Evolutionary conservation across 2,797 vertebrate species (phyloP).

Genomic region (Taenioides sp.): DNA sequence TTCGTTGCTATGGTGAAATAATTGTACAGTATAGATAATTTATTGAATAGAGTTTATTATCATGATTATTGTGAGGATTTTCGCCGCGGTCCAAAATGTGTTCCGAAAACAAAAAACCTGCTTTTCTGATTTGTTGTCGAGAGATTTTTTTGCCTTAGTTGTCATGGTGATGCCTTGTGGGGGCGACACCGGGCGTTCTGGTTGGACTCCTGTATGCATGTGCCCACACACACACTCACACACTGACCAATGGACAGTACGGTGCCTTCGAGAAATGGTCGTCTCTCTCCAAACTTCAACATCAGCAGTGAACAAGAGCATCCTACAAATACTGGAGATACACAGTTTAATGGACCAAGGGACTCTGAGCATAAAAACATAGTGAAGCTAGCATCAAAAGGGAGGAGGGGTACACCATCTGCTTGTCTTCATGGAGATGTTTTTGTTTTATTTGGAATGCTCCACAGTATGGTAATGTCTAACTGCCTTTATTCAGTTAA

Average conservation of each 20-base stretch:
- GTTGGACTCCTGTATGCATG: slow-evolving; percentile 71
- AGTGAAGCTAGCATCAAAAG: background rate
- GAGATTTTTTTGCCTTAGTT: slow-evolving; percentile 83
- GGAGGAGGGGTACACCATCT: no score
- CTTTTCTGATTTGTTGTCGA: slow-evolving; percentile 68
- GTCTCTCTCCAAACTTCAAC: slow-evolving; percentile 61
- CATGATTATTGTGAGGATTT: slow-evolving; percentile 61
- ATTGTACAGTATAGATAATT: slow-evolving; percentile 85
- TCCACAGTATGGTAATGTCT: no score
- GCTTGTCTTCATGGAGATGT: no score
- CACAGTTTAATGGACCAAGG: background rate
- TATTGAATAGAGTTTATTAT: slow-evolving; percentile 85
- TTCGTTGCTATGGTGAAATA: slow-evolving; percentile 70
- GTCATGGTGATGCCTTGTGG: slow-evolving; percentile 81
- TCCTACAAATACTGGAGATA: background rate
- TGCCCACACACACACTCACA: slow-evolving; percentile 51
- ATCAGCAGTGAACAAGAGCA: slow-evolving; percentile 53
- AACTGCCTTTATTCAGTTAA: no score
- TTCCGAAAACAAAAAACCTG: slow-evolving; percentile 44
- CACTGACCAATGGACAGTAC: slow-evolving; percentile 72
- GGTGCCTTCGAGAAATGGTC: slow-evolving; percentile 79
- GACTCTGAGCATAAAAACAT: background rate
- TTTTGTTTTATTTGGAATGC: no score
- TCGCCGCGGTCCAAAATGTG: slow-evolving; percentile 48
- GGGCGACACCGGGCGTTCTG: slow-evolving; percentile 62